A percentile compares a stretch with the other conserved stretches of the same genome.
These are phyloP conservation scores for Acanthosepion esculentum DNA, from an alignment of 2,888 invertebrate species.

Conservation along the genomic window DNA sequence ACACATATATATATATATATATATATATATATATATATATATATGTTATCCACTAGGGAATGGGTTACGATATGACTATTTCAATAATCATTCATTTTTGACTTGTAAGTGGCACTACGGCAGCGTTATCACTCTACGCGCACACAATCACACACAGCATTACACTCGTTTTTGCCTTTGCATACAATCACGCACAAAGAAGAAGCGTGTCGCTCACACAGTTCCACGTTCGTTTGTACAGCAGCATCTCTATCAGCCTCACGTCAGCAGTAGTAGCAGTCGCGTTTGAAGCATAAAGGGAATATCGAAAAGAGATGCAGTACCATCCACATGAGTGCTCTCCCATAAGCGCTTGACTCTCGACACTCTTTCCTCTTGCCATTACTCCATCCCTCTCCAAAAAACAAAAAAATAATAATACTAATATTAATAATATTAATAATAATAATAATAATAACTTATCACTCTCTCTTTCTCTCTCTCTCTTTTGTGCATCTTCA, in stretches of 20 bases:
- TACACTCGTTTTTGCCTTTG: background rate
- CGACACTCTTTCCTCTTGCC: background rate
- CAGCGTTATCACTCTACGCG: background rate
- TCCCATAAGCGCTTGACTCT: background rate
- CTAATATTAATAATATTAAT: too few species aligned
- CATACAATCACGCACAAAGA: background rate
- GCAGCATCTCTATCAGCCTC: background rate
- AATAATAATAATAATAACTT: background rate
- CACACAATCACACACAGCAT: background rate
- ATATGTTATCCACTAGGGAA: background rate
- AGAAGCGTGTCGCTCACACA: background rate
- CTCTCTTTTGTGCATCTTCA: background rate
- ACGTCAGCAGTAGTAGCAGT: constrained; percentile 4
- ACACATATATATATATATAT: background rate
- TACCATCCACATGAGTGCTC: background rate
- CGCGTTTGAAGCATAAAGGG: background rate
- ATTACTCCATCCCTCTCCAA: background rate
- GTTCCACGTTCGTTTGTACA: background rate
- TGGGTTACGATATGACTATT: background rate
- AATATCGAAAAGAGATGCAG: background rate
- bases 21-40: too few species aligned
- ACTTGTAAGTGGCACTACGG: background rate
- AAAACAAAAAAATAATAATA: background rate
- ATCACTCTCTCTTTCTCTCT: background rate
- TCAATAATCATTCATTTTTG: background rate